phyloP scores from a whole-genome alignment of 1,140 invertebrate genomes.

The Antheraea mylitta region DNA sequence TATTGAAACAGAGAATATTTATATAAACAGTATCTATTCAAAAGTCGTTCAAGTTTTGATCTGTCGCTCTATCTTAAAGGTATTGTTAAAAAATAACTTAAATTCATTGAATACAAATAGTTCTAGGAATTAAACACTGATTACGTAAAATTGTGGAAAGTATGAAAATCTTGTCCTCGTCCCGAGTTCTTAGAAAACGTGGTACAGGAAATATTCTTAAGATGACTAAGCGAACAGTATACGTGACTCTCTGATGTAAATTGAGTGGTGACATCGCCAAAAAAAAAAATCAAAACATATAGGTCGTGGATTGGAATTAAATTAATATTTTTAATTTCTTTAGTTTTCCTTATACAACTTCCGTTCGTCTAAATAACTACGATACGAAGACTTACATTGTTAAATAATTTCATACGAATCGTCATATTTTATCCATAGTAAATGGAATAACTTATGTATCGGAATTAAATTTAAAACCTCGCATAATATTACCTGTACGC shows the following conservation, averaged over 20 bases:
- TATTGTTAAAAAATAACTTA: neutral
- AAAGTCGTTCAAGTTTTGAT: too few relatives aligned
- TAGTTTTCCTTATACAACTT: neutral
- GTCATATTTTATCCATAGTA: too few relatives aligned
- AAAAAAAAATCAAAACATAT: neutral
- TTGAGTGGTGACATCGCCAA: neutral
- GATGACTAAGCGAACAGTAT: constrained; percentile 1
- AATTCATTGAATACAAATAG: neutral
- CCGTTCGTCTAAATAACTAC: too few relatives aligned
- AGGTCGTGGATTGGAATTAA: neutral
- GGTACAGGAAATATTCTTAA: constrained; percentile 8
- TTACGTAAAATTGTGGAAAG: neutral
- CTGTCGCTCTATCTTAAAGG: too few relatives aligned
- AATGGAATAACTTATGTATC: too few relatives aligned
- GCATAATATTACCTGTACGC: neutral
- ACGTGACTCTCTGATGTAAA: neutral
- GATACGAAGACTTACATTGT: too few relatives aligned
- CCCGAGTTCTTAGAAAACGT: neutral
- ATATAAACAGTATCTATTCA: too few relatives aligned
- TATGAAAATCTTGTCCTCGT: constrained; percentile 2
- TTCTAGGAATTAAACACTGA: neutral
- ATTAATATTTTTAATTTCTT: neutral
- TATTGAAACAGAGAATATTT: too few relatives aligned
- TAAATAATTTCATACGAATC: too few relatives aligned
- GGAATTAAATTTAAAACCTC: neutral